phyloP scores from a whole-genome alignment of 2,888 invertebrate genomes.

The Mythimna loreyi region DNA sequence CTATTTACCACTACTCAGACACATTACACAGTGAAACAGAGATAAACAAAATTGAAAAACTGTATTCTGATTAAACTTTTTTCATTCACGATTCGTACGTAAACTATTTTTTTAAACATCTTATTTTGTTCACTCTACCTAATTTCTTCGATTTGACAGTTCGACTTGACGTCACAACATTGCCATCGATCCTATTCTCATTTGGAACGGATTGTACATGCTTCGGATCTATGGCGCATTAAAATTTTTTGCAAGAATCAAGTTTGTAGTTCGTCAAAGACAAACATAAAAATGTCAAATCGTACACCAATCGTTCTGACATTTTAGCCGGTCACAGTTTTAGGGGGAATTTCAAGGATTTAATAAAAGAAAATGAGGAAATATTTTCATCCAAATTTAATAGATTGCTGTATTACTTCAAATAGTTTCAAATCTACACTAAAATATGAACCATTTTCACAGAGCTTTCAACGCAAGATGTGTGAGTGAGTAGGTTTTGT shows the following conservation, averaged over 20 bases:
- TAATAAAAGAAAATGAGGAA: slow-evolving; percentile 15
- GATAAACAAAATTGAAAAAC: too few species aligned
- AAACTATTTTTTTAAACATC: too few species aligned
- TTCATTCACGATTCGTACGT: too few species aligned
- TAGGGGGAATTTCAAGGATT: neutral
- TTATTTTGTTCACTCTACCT: too few species aligned
- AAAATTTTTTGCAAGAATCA: neutral
- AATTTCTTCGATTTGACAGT: too few species aligned
- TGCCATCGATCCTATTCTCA: too few species aligned
- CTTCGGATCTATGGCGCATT: neutral
- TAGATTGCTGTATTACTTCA: neutral
- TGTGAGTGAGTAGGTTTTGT: slow-evolving; percentile 30
- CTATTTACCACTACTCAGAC: too few species aligned
- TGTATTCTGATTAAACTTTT: too few species aligned
- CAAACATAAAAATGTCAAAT: slow-evolving; percentile 17
- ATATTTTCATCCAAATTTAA: slow-evolving; percentile 9
- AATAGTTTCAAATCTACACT: slow-evolving; percentile 7
- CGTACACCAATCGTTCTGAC: neutral
- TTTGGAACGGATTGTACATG: too few species aligned
- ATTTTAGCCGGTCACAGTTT: too few species aligned
- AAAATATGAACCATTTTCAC: slow-evolving; percentile 7
- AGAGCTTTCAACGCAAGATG: neutral
- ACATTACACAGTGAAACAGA: too few species aligned
- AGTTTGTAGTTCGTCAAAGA: neutral
- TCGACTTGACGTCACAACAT: too few species aligned